Base-by-base conservation (phyloP, 1,140 invertebrate genomes). In the Drosophila sechellia region DNA sequence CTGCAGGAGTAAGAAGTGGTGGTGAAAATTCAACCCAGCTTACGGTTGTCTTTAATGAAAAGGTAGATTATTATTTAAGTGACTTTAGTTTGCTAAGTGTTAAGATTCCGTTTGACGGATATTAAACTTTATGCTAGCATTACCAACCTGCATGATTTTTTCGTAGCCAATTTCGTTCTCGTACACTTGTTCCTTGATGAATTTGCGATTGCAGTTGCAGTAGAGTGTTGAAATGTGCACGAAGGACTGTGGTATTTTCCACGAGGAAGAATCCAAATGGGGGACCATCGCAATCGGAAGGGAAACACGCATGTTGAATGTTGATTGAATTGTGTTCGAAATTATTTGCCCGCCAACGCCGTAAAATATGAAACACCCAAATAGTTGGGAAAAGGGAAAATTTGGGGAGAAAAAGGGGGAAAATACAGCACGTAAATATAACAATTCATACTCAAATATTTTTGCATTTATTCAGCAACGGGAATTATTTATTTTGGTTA, bases 181-280 rank as follows among this genome's bases (percentile, higher is more conserved):
- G 31, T 94, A 94, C 77, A 94, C 93, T 71, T 93, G 92, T 83
- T 95, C 94, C 54, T 93, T 93, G 63, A 95, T 94, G 42, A 93
- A 92, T 55, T 85, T 63, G 52, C 91, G 89, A 71, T 94, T 93
- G 79, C 95, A 95, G 89, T 95, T 95, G 72, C 94, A 94, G 86
- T 95, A 95, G 2, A 95, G 94, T 4, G 95, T 95, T 6, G 95
- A 95, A 40, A 95, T 94, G 81, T 95, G 94, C 15, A 95, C 92
- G 45, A 95, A 90, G 4, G 93, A 93, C 94, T 95, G 12, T 39
- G 81, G 20, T 22, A n/a, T 40, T 27, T 40, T 8, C 25, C 13
- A 46, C 20, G 25, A 1, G 58, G 22, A 12, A 34, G 12, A n/a
- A 45, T 8, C 55, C 11, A 15, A 53, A 55, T 39, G 48, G 46